These are phyloP conservation scores for Pteropus rufus DNA, from an alignment of 2,797 vertebrate species.

Conservation along the genomic window DNA sequence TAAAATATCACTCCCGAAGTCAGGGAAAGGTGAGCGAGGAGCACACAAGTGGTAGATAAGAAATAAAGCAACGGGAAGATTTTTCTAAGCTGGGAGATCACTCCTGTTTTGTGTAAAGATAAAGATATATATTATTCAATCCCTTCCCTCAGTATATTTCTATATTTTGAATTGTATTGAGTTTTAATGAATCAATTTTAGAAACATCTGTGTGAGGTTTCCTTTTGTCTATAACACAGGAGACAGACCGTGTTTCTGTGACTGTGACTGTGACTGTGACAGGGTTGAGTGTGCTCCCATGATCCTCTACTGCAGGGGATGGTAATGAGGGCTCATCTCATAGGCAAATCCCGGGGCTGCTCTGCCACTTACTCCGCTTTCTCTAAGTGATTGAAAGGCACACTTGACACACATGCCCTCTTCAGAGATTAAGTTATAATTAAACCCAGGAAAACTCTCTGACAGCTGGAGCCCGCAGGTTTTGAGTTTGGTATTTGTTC, in stretches of 20 bases:
- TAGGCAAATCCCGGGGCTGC: background rate
- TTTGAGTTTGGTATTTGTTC: constrained; percentile 42
- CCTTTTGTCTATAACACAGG: background rate
- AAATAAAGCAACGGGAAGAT: background rate
- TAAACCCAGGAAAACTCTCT: constrained; percentile 62
- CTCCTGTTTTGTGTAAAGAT: background rate
- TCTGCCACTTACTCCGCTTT: background rate
- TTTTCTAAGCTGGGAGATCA: background rate
- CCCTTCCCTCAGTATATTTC: background rate
- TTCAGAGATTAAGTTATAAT: constrained; percentile 56
- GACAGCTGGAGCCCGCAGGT: background rate
- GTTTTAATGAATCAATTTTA: background rate
- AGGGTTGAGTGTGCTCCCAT: background rate
- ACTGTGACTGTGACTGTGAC: background rate
- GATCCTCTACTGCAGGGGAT: background rate
- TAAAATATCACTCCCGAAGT: background rate
- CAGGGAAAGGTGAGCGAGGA: background rate
- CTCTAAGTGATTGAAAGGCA: constrained; percentile 56
- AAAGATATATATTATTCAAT: background rate
- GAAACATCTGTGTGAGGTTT: background rate
- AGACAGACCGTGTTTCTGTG: background rate
- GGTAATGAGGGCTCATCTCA: background rate
- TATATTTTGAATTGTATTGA: background rate
- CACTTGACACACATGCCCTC: constrained; percentile 56
- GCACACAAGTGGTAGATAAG: background rate